Evolutionary conservation across 2,113 vertebrate species (phyloP).

Genomic region (Chamaea fasciata): DNA sequence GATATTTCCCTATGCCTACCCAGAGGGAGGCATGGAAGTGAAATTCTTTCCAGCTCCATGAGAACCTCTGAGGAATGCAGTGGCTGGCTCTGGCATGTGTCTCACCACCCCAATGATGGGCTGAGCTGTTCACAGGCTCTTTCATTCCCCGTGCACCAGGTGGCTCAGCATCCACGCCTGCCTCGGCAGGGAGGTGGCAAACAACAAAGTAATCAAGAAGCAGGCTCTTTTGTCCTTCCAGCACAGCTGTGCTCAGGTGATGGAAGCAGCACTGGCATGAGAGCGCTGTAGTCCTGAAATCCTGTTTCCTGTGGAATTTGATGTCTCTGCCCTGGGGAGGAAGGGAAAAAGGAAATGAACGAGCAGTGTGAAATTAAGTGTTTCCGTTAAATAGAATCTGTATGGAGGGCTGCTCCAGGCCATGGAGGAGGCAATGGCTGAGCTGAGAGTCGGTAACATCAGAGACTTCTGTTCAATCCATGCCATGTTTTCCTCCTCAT

Average conservation of each 20-base stretch:
- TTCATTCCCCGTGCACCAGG: background rate
- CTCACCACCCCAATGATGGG: background rate
- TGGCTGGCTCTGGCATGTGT: background rate
- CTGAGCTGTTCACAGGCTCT: background rate
- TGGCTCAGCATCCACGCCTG: background rate
- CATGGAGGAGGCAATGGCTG: background rate
- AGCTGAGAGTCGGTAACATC: accelerated
- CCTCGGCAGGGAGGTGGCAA: background rate
- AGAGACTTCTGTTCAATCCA: background rate
- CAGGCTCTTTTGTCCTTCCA: background rate
- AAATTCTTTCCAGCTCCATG: background rate
- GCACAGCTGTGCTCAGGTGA: background rate
- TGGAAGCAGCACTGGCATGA: background rate
- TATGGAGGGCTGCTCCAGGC: background rate
- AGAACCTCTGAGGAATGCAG: background rate
- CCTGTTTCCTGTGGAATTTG: background rate
- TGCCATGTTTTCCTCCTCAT: background rate
- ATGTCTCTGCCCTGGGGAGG: background rate
- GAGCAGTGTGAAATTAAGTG: background rate
- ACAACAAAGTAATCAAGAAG: background rate
- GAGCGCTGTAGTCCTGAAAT: background rate
- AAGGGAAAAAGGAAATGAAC: background rate
- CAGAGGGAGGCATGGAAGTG: background rate
- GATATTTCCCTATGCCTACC: background rate
- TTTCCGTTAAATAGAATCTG: background rate